Conservation (phyloP, 1,140 invertebrate genomes). For the Potamilus streckersoni region DNA sequence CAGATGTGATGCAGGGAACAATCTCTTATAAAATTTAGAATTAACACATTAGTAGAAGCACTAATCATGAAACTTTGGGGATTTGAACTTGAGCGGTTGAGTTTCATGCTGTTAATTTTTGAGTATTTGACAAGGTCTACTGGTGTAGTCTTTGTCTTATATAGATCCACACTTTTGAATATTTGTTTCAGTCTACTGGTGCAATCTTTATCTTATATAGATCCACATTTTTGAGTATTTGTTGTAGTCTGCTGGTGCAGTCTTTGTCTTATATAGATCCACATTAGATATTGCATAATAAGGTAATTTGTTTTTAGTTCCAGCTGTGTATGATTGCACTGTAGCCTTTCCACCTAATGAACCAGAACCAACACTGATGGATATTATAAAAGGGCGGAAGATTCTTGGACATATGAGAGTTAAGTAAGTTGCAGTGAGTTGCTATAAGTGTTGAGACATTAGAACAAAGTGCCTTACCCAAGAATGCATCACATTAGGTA, state of each 20-base stretch:
- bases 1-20: no score
- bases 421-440: constrained; percentile 40
- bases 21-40: no score
- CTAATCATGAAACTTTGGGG: background rate
- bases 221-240: no score
- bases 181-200: no score
- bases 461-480: no score
- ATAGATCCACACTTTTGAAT: background rate
- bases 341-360: constrained; percentile 75
- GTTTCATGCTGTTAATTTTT: background rate
- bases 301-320: constrained; percentile 66
- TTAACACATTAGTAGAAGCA: no score
- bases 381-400: constrained; percentile 82
- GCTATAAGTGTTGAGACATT: no score
- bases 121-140: background rate
- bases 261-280: background rate
- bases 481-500: no score
- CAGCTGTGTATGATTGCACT: constrained; percentile 88
- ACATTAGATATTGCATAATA: background rate
- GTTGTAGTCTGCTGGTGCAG: background rate
- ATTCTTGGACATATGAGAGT: constrained; percentile 81
- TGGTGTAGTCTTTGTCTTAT: background rate
- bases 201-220: no score
- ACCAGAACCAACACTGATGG: constrained; percentile 79
- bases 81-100: background rate